Base-by-base conservation (phyloP, 2,113 vertebrate genomes). In the Spizaetus ornatus region DNA sequence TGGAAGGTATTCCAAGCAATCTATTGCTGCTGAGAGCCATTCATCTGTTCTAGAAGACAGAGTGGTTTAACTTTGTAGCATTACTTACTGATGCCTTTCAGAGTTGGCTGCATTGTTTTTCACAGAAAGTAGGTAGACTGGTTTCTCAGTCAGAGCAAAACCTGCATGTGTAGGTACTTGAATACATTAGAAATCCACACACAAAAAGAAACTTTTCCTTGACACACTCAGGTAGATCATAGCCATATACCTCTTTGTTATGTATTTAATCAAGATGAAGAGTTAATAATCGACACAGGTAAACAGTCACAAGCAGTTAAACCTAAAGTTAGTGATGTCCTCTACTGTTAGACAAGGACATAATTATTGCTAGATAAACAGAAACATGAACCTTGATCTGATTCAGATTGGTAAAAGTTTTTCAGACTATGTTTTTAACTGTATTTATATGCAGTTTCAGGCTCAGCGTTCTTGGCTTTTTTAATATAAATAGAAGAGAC, bases 1-100 rank as follows among this genome's bases (percentile, higher is more conserved):
- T 0, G 99, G 99, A 81, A 99, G 98, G 84, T 99, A 99, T 56
- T 99, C 99, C 62, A 99, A 96, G 93, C 99, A 99, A 97, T 99
- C 99, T 58, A 99, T 98, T 4, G 99, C 99, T 58, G 98, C 98
- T 1, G 99, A 99, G 82, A 99, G 98, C 99, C 99, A 99, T 92
- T 99, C 98, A 15, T 99, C 99, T 59, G 98, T 98, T 97, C 99
- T 99, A 81, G 56, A 72, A 91, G 80, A 87, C 65, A 81, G 40
- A 82, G 36, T 4, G 6, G 58, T 66, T 83, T 43, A 31, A 50
- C 34, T 40, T 61, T 76, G 61, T 13, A 59, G 62, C 22, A 53
- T 45, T 40, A 61, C 16, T 48, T 77, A 67, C 25, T 19, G 50
- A 9, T 58, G 42, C n/a, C 65, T 69, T 71, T 48, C 65, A 73